Base-by-base conservation (phyloP, 2,888 invertebrate species). In the Leucoma salicis region DNA sequence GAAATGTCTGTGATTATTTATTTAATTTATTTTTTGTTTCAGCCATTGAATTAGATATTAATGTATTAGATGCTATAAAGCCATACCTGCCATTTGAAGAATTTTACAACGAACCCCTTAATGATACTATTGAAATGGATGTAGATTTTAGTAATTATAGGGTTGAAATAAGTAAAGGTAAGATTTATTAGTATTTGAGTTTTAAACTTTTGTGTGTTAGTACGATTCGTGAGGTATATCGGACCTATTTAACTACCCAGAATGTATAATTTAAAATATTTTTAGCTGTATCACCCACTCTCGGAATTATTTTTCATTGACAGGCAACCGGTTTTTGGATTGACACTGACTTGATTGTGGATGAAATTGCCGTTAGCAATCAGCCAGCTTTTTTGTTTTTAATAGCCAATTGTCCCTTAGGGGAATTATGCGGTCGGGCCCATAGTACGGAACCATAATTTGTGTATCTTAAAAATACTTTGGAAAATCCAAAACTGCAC, bases 41-140 rank as follows among this genome's bases (percentile, higher is more conserved):
- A 90, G 96, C 93, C 49, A 87, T 91, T 53, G 95, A 94, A 85
- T 91, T 98, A 66, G 93, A 93, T 61, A 90, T 96, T 56, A 92
- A 93, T 69, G 92, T 94, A 14, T 81, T 96, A 66, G 96, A 98
- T 73, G 95, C 96, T 73, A 92, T 97, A 35, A 93, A 92, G 70
- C 97, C 98, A 25, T 91, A 93, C 65, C 91, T 98, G 73, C 93
- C 96, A 42, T 96, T 95, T 70, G 94, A 94, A 52, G 97, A 98
- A 68, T 98, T 98, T 87, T 97, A 98, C 82, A 98, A 98, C 78
- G 98, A 98, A 79, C 95, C 96, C 0, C 90, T 98, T 35, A 97
- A 97, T 84, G 97, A 98, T 78, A 93, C 94, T 42, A 94, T 98
- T 50, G 97, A 97, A 90, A 97, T 98, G 95, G 97, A 97, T 78